Conservation (phyloP, 2,797 vertebrate species). For the Lycodopsis pacificus region DNA sequence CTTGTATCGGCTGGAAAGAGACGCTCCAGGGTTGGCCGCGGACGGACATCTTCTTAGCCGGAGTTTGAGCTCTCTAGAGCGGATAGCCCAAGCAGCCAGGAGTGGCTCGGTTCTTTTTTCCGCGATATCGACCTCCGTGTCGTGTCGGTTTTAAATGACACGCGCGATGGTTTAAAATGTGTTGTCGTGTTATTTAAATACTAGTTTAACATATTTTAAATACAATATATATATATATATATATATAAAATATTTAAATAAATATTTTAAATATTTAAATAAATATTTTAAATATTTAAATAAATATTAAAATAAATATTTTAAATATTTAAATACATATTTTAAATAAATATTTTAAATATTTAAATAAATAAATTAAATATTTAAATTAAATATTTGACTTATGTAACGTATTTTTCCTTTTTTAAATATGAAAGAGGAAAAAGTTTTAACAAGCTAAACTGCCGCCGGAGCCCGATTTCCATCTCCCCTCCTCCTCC, state of each 20-base stretch:
- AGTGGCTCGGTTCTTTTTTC: slow-evolving; percentile 14
- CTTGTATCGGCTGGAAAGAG: background rate
- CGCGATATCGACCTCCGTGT: background rate
- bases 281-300: no score
- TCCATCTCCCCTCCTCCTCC: slow-evolving; percentile 47
- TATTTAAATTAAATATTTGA: no score
- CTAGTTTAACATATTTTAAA: no score
- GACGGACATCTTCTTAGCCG: slow-evolving; percentile 8
- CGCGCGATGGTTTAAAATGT: no score
- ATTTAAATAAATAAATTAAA: no score
- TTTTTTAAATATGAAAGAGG: slow-evolving; percentile 25
- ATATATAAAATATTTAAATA: no score
- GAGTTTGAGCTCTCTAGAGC: slow-evolving; percentile 18
- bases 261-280: no score
- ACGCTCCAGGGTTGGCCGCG: background rate
- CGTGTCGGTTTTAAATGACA: no score
- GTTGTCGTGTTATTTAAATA: background rate
- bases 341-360: no score
- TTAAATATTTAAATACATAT: no score
- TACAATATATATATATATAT: background rate
- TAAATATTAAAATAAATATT: no score
- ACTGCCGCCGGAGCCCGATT: background rate
- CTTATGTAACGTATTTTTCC: background rate
- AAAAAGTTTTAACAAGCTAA: slow-evolving; percentile 50
- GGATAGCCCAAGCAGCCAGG: slow-evolving; percentile 44